These are phyloP conservation scores for Euwallacea fornicatus DNA, from an alignment of 1,140 invertebrate genomes.

Conservation along the genomic window DNA sequence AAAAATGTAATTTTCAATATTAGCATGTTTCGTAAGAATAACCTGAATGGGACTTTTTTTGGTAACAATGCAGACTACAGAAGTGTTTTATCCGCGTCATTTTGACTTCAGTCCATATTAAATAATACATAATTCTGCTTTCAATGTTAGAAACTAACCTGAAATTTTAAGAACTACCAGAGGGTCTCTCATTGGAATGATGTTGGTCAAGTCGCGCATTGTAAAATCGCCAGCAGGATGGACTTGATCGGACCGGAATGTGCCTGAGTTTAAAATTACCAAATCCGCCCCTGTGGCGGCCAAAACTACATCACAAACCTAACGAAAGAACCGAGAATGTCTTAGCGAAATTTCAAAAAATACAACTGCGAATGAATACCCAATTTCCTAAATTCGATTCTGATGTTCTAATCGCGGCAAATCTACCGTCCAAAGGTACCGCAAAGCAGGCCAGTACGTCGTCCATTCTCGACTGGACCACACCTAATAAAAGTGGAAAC, in stretches of 20 bases:
- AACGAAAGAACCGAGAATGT: not conserved
- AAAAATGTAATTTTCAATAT: not conserved
- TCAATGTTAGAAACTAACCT: constrained; percentile 30
- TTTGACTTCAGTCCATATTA: no score
- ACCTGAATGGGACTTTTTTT: constrained; percentile 25
- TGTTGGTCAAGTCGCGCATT: constrained; percentile 77
- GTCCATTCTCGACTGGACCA: constrained; percentile 80
- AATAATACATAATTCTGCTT: no score
- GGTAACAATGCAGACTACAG: not conserved
- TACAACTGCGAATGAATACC: constrained; percentile 48
- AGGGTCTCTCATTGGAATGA: constrained; percentile 83
- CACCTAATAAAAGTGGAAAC: constrained; percentile 56
- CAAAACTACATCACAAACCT: constrained; percentile 79
- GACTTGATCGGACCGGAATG: constrained; percentile 76
- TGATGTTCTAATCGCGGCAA: constrained; percentile 72
- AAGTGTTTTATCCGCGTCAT: no score
- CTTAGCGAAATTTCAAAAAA: not conserved
- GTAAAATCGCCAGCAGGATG: constrained; percentile 80
- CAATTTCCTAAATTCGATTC: constrained; percentile 93
- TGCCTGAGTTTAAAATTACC: constrained; percentile 85
- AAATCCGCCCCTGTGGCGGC: constrained; percentile 81
- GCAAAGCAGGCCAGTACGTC: constrained; percentile 79
- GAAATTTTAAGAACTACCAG: constrained; percentile 70
- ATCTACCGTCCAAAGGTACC: constrained; percentile 82
- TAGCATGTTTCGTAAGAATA: not conserved